Conservation (phyloP, 2,113 vertebrate species). For the Micronisus gabar region DNA sequence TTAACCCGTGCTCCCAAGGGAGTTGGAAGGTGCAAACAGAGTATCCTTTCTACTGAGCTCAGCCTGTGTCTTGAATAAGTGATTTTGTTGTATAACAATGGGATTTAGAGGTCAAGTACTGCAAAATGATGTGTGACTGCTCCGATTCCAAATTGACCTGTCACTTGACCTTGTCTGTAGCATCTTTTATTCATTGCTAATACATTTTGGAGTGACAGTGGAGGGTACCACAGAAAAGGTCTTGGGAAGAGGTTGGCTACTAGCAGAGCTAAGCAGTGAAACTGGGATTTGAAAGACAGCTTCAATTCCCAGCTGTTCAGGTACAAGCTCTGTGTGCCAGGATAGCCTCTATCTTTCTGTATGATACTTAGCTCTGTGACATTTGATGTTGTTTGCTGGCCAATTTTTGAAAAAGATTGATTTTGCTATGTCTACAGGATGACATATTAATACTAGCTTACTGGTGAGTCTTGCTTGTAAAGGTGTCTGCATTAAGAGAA, state of each 20-base stretch:
- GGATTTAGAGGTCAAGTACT: not conserved
- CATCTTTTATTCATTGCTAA: not conserved
- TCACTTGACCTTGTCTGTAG: not conserved
- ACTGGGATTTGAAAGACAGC: not conserved
- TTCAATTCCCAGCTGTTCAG: not conserved
- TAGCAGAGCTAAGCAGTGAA: not conserved
- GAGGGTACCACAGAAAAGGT: not conserved
- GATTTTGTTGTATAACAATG: not conserved
- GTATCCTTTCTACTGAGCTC: not conserved
- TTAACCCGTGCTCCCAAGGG: not conserved
- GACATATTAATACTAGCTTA: not conserved
- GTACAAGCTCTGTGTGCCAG: not conserved
- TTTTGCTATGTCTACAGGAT: not conserved
- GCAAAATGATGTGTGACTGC: not conserved
- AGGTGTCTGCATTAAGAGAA: not conserved
- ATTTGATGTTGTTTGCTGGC: not conserved
- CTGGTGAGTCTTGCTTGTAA: not conserved
- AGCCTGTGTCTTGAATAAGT: not conserved
- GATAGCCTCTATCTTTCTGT: not conserved
- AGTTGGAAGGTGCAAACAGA: not conserved
- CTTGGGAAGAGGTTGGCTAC: not conserved
- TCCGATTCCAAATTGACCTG: not conserved
- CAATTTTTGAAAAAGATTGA: not conserved
- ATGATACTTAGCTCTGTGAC: accelerated
- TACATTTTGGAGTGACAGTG: not conserved